Evolutionary conservation across 2,113 vertebrate species (phyloP).

Genomic region (Parotia lawesii): DNA sequence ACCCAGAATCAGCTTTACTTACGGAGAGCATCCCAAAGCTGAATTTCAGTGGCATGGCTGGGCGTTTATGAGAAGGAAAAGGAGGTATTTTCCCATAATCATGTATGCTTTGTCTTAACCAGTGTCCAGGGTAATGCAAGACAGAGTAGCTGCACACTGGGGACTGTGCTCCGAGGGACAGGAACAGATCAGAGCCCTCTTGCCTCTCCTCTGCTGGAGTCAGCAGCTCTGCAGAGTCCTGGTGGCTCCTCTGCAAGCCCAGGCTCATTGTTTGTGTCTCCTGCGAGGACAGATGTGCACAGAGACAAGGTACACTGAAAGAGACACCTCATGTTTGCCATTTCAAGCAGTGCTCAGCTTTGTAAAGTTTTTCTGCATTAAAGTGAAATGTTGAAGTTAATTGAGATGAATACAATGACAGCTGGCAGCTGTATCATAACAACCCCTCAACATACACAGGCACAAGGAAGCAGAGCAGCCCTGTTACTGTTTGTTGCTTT

Average conservation of each 20-base stretch:
- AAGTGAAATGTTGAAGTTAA: not conserved
- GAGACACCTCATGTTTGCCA: not conserved
- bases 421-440: not conserved
- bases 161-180: not conserved
- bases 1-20: not conserved
- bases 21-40: not conserved
- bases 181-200: not conserved
- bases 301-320: accelerated
- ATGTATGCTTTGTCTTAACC: not conserved
- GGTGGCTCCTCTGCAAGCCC: not conserved
- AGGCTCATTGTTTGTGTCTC: not conserved
- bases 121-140: not conserved
- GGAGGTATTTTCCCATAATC: not conserved
- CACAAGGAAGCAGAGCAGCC: not conserved
- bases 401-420: not conserved
- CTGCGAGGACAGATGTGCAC: not conserved
- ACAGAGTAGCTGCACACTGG: not conserved
- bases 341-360: not conserved
- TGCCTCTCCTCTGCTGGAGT: not conserved
- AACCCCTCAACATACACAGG: not conserved
- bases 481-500: not conserved
- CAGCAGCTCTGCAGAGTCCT: not conserved
- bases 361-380: not conserved
- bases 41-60: not conserved
- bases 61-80: not conserved